These are phyloP conservation scores for Apteryx mantelli DNA, from an alignment of 2,113 vertebrate species.

Conservation along the genomic window DNA sequence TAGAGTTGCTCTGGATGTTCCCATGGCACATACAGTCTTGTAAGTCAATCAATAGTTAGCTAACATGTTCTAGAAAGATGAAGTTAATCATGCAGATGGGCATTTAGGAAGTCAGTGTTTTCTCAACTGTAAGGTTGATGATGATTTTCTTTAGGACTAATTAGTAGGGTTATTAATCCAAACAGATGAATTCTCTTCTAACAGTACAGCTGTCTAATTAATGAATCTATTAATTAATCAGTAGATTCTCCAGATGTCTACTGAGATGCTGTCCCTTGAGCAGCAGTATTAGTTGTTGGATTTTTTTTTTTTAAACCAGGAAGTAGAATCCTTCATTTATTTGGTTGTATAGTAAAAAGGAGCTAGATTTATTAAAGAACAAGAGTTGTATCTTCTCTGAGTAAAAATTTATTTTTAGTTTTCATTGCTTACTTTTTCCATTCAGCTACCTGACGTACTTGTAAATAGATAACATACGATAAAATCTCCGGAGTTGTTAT, in stretches of 20 bases:
- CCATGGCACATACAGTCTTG: not conserved
- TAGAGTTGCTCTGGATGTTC: not conserved
- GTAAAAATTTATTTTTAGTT: constrained; percentile 66
- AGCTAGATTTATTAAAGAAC: constrained; percentile 35
- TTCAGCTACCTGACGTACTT: constrained; percentile 16
- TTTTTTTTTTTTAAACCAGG: constrained; percentile 48
- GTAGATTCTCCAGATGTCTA: constrained; percentile 74
- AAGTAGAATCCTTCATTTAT: constrained; percentile 45
- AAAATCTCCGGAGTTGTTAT: constrained; percentile 59
- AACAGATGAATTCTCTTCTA: constrained; percentile 77
- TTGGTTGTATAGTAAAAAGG: constrained; percentile 20
- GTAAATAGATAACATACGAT: constrained; percentile 49
- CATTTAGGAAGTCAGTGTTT: constrained; percentile 62
- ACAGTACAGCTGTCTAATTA: constrained; percentile 75
- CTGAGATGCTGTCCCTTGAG: constrained; percentile 70
- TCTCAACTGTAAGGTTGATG: constrained; percentile 57
- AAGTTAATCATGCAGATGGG: constrained; percentile 44
- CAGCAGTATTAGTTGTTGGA: constrained; percentile 10
- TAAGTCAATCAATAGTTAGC: constrained; percentile 2
- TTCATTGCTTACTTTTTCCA: constrained; percentile 41
- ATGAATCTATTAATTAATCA: constrained; percentile 79
- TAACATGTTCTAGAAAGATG: not conserved
- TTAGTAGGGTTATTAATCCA: constrained; percentile 80
- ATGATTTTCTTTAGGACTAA: constrained; percentile 76
- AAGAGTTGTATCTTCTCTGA: constrained; percentile 23